A percentile compares a stretch with the other conserved stretches of the same genome.
These are phyloP conservation scores for Abrostola triplasia DNA, from an alignment of 2,888 invertebrate genomes.

Conservation along the genomic window DNA sequence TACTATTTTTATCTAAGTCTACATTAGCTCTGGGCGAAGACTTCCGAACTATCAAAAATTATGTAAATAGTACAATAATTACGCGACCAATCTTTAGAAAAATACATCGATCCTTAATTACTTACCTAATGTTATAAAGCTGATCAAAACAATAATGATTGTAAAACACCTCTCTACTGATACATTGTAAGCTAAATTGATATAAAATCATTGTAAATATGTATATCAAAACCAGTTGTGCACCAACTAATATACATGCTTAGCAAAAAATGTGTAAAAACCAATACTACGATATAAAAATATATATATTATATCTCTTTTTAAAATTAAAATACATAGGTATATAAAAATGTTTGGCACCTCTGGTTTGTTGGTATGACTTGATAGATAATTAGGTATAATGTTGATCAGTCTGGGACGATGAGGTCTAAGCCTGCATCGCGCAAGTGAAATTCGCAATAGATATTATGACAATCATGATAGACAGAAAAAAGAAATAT, in stretches of 20 bases:
- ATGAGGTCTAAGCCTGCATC: too few species aligned
- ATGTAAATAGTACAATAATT: slow-evolving; percentile 11
- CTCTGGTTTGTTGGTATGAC: slow-evolving; percentile 26
- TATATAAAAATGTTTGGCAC: slow-evolving; percentile 28
- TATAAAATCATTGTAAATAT: slow-evolving; percentile 75
- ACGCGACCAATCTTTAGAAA: slow-evolving; percentile 18
- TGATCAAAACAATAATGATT: slow-evolving; percentile 51
- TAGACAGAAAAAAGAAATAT: too few species aligned
- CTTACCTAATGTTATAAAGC: slow-evolving; percentile 37
- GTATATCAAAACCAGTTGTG: slow-evolving; percentile 61
- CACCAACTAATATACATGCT: slow-evolving; percentile 61
- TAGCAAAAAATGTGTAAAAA: slow-evolving; percentile 77
- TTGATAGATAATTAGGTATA: too few species aligned
- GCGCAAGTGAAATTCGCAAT: too few species aligned
- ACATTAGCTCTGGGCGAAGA: background rate
- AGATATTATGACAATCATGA: too few species aligned
- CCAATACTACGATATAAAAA: slow-evolving; percentile 78
- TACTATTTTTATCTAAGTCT: too few species aligned
- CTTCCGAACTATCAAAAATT: too few species aligned
- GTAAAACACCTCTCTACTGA: slow-evolving; percentile 44
- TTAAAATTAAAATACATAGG: slow-evolving; percentile 60
- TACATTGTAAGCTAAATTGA: slow-evolving; percentile 57
- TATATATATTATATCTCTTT: slow-evolving; percentile 67
- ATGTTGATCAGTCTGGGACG: too few species aligned
- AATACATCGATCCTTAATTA: slow-evolving; percentile 14